Evolutionary conservation across 2,113 vertebrate genomes (phyloP).

Genomic region (Willisornis vidua): DNA sequence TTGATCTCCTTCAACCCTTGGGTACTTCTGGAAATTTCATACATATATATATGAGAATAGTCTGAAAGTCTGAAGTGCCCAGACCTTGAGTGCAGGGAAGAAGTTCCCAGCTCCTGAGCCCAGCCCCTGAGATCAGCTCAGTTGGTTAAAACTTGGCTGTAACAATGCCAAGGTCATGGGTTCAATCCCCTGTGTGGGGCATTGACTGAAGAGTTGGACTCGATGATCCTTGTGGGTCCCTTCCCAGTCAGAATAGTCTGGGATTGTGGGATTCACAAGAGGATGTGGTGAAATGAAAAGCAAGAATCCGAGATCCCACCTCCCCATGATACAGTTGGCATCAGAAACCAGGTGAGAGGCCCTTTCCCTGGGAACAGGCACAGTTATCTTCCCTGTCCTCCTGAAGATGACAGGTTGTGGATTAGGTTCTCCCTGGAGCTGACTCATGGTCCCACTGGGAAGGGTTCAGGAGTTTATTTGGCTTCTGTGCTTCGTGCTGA

Average conservation of each 20-base stretch:
- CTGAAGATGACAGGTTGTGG: not conserved
- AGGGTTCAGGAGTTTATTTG: conserved; percentile 20
- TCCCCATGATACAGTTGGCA: not conserved
- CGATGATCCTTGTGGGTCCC: no score
- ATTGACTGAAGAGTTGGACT: no score
- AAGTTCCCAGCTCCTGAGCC: not conserved
- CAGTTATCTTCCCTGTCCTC: not conserved
- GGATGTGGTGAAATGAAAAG: not conserved
- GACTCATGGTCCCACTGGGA: not conserved
- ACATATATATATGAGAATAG: fast-evolving
- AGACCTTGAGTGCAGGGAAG: not conserved
- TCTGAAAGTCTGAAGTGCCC: not conserved
- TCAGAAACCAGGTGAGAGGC: not conserved
- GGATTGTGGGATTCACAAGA: not conserved
- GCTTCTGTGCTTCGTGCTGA: not conserved
- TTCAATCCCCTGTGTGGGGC: no score
- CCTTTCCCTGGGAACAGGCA: not conserved
- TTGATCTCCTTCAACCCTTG: not conserved
- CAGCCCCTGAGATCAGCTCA: no score
- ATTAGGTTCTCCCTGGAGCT: conserved; percentile 1
- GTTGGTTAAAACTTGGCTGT: no score
- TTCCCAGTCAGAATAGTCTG: no score
- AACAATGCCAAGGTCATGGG: no score
- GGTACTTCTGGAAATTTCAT: not conserved
- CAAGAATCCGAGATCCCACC: not conserved